Base-by-base conservation (phyloP, 2,888 invertebrate genomes). In the Synergus itoensis region DNA sequence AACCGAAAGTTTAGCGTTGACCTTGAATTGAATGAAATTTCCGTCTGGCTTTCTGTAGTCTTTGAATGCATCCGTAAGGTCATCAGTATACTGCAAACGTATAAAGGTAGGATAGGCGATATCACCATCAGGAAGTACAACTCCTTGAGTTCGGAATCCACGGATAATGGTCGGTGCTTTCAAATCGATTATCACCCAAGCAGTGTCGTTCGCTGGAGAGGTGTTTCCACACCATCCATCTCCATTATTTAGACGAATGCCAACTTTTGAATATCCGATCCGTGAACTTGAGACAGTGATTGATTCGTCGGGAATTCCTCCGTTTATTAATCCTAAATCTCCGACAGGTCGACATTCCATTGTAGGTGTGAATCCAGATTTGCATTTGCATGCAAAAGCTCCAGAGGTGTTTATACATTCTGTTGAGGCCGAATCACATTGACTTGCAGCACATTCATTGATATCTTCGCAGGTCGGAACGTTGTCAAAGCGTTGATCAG, bases 21-120 rank as follows among this genome's bases (percentile, higher is more conserved):
- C 98, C 63, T 97, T 92, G 91, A 98, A 98, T 91, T 98, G 98
- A 0, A 98, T 98, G 12, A 98, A 97, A 1, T 98, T 97, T 40
- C 98, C 98, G 90, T 98, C 97, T 4, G 98, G 97, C 90, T 98
- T 98, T 3, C 97, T 96, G 90, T 98, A 98, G 88, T 98, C 98
- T 92, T 96, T 97, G 91, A 98, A 98, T 0, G 96, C 94, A 89
- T 98, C 98, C 0, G 98, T 97, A 81, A 98, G 93, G 88, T 98
- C 96, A 88, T 98, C 97, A 0, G 97, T 96, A 90, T 97, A 98
- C 87, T 94, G 94, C 87, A 97, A 95, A 86, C 98, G 94, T 77
- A 98, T 96, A 0, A 98, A 98, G 1, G 98, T 97, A 11, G 98
- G 97, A 88, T 97, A 98, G 0, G 98, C 98, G 80, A 96, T 93